Base-by-base conservation (phyloP, 2,888 invertebrate genomes). In the Heteromyza rotundicornis region DNA sequence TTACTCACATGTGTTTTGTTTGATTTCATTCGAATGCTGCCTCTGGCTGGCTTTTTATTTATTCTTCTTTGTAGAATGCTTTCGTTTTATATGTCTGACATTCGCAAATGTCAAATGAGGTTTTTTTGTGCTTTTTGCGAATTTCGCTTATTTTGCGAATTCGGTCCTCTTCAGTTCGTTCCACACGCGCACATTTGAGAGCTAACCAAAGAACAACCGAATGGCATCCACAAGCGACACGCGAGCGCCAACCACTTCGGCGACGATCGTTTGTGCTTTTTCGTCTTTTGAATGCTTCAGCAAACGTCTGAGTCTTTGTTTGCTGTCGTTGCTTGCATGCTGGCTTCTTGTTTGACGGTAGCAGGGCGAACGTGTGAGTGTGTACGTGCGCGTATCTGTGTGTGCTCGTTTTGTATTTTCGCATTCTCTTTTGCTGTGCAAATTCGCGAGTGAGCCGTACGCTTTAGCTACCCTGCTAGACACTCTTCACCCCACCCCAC, bases 391-490 rank as follows among this genome's bases (percentile, higher is more conserved):
- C 27, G 35, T 49, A n/a, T 16, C 22, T 40, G 56, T 52, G 54
- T 56, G 32, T n/a, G 14, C 24, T 36, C 62, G 66, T 66, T 68
- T 70, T 78, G 76, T 77, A 72, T 76, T 73, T 73, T 69, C 67
- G 69, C 68, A 66, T 64, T 71, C 64, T 62, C 64, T 65, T 78
- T 79, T 74, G 68, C 57, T 71, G 68, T 75, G 79, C 79, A 75
- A 77, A 76, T 79, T 79, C 75, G 68, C 65, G n/a, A n/a, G n/a
- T n/a, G n/a, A n/a, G n/a, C n/a, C n/a, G n/a, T n/a, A n/a, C n/a
- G n/a, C n/a, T n/a, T n/a, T 66, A 58, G 65, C 62, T 71, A 49
- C 20, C 50, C 23, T 20, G 35, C 14, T n/a, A n/a, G n/a, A n/a
- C n/a, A n/a, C n/a, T n/a, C n/a, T n/a, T n/a, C n/a, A n/a, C n/a